These are phyloP conservation scores for Trachelus stipa DNA, from an alignment of 2,888 invertebrate species.

Conservation along the genomic window DNA sequence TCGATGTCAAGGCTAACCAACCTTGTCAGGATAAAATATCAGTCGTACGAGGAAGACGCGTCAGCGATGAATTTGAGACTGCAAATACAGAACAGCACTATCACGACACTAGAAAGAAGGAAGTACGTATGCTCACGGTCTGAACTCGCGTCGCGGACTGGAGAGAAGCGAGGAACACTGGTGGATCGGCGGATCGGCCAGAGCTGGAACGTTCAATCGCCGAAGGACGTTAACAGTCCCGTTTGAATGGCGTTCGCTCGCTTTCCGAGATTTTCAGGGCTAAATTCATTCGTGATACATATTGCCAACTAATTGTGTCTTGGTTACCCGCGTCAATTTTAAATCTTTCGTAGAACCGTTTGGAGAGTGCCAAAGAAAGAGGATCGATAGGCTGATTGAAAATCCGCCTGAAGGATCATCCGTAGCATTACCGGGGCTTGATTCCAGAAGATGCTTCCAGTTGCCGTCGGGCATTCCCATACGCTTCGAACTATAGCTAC, in stretches of 20 bases:
- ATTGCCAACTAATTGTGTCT: not conserved
- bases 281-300: not conserved
- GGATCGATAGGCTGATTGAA: no score
- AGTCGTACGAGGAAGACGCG: not conserved
- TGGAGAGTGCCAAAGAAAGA: not conserved
- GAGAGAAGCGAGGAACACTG: slow-evolving; percentile 26
- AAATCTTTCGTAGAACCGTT: not conserved
- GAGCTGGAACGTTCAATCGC: slow-evolving; percentile 25
- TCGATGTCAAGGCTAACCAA: not conserved
- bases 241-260: slow-evolving; percentile 5
- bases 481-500: not conserved
- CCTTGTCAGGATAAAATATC: not conserved
- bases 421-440: not conserved
- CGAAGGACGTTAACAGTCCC: slow-evolving; percentile 33
- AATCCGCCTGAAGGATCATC: not conserved
- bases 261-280: slow-evolving; percentile 3
- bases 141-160: slow-evolving; percentile 38
- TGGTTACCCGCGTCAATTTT: not conserved
- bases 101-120: not conserved
- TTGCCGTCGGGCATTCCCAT: no score
- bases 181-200: slow-evolving; percentile 12
- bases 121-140: slow-evolving; percentile 29
- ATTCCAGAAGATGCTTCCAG: not conserved
- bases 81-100: not conserved
- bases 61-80: not conserved